A percentile compares a stretch with the other conserved stretches of the same genome.
phyloP scores from a whole-genome alignment of 2,113 vertebrate genomes.

The Atherinomorus stipes region DNA sequence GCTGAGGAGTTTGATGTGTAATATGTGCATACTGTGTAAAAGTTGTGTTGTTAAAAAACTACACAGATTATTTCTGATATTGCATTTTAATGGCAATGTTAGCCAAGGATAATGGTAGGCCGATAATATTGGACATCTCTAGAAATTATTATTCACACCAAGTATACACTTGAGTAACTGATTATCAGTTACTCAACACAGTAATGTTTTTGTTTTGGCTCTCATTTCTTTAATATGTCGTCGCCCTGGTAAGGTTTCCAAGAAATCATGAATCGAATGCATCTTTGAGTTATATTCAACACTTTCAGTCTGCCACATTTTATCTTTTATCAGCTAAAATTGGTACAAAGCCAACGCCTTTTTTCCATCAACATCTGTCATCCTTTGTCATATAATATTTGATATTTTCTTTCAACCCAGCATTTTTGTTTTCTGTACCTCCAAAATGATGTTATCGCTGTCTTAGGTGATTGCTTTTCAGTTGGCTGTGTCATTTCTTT shows the following conservation, averaged over 20 bases:
- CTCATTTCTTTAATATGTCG: not conserved
- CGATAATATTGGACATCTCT: no score
- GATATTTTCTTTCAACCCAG: slow-evolving; percentile 47
- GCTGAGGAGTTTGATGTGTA: no score
- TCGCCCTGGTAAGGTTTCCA: not conserved
- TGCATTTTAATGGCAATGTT: no score
- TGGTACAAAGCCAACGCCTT: slow-evolving; percentile 39
- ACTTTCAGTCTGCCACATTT: not conserved
- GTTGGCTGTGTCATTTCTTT: slow-evolving; percentile 58
- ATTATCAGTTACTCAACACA: no score
- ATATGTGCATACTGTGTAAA: no score
- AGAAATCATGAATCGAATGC: not conserved
- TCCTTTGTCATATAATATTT: slow-evolving; percentile 44
- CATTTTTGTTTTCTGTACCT: slow-evolving; percentile 52
- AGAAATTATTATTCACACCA: no score
- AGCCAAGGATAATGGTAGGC: no score
- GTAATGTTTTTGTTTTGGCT: no score
- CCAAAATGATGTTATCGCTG: slow-evolving; percentile 60
- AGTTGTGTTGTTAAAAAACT: no score
- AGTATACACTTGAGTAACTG: no score
- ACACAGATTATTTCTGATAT: no score
- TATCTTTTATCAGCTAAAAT: slow-evolving; percentile 38
- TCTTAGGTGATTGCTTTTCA: slow-evolving; percentile 70
- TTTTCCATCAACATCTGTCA: slow-evolving; percentile 34
- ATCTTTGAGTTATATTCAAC: not conserved